Evolutionary conservation across 1,140 invertebrate species (phyloP), one percentile per base, ranked within the genome.

Genomic region (Anthonomus grandis): DNA sequence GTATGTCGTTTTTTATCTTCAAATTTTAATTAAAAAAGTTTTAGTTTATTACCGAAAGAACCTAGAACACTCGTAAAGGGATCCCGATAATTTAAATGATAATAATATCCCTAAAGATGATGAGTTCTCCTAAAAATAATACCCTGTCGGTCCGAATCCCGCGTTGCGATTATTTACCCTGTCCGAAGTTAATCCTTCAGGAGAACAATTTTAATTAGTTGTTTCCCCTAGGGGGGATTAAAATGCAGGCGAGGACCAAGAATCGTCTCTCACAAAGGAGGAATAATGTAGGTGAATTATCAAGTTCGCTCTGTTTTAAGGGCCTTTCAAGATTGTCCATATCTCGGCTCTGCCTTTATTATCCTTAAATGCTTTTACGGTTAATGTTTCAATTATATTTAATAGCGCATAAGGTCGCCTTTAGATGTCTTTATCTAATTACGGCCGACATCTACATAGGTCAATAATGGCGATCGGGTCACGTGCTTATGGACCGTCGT

Each of bases 141-240:
- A 58, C 48, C 53, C 50, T 37, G 62, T 62, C 62, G 62, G 59
- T 57, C 59, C 58, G 53, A 64, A 64, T 62, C 60, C 62, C 57
- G 41, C 54, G 27, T 61, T 59, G 63, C 66, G 59, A 66, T 68
- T 66, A 68, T 68, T 68, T 68, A 64, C 57, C 58, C 61, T 64
- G 64, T 64, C 64, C 64, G 44, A 64, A 64, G 62, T 65, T 68
- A 66, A 68, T 68, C 66, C 64, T 68, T 65, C 60, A 58, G 62
- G 64, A 68, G 67, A 66, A 64, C 62, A 66, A 59, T 68, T 68
- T 68, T 68, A 68, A 68, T 68, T 68, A 68, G 64, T 65, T 60
- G 60, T 65, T 65, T 63, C 63, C 67, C 60, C 63, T 53, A 36
- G 45, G 64, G 66, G 57, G 59, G 49, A 18, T 45, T 64, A 64